A percentile compares a stretch with the other conserved stretches of the same genome.
Evolutionary conservation across 1,140 invertebrate genomes (phyloP).

Genomic region (Latrodectus geometricus): DNA sequence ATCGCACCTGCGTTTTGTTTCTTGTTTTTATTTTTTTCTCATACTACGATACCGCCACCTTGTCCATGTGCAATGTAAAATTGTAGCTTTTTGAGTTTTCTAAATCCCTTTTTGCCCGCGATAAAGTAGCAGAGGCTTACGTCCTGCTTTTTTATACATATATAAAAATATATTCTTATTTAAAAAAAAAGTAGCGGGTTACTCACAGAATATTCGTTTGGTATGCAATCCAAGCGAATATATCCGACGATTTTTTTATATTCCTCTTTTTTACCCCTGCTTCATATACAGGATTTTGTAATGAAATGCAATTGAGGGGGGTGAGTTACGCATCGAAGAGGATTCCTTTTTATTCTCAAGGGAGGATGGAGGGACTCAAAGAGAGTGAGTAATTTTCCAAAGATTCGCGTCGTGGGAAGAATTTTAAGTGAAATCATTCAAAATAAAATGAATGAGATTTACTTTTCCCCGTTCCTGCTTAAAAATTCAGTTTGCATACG

Average conservation of each 20-base stretch:
- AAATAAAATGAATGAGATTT: conserved; percentile 31
- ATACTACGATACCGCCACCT: neutral
- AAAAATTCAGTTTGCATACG: conserved; percentile 21
- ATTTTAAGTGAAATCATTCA: conserved; percentile 13
- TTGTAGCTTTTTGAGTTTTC: conserved; percentile 1
- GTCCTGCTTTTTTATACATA: neutral
- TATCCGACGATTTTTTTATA: neutral
- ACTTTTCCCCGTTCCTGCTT: neutral
- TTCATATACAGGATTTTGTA: neutral
- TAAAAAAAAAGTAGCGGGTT: neutral
- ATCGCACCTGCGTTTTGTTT: conserved; percentile 56
- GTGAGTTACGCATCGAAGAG: neutral
- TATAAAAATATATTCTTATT: neutral
- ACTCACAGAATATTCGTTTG: neutral
- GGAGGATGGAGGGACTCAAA: neutral
- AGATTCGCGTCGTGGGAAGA: conserved; percentile 18
- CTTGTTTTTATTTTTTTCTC: neutral
- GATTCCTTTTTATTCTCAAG: neutral
- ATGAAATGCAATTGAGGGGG: conserved; percentile 10
- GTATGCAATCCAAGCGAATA: neutral
- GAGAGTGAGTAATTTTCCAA: conserved; percentile 25
- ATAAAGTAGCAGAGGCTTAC: neutral
- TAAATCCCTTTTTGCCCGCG: neutral
- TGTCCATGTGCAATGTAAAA: conserved; percentile 4
- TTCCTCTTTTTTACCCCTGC: neutral